Base-by-base conservation (phyloP, 2,113 vertebrate genomes). In the Apteryx mantelli region DNA sequence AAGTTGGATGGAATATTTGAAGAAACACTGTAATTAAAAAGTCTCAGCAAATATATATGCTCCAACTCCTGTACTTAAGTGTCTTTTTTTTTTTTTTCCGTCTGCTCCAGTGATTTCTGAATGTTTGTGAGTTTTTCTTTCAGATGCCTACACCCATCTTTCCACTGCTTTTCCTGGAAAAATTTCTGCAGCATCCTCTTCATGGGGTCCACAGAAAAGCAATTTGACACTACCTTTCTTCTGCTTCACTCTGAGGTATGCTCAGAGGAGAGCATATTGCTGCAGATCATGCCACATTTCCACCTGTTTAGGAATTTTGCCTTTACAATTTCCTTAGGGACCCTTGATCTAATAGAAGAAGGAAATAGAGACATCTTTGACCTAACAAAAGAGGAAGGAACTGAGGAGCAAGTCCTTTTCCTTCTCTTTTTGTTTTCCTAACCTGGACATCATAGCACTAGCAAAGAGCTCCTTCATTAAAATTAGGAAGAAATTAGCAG, bases 1-100 rank as follows among this genome's bases (percentile, higher is more conserved):
- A 93, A 93, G 60, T 44, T 83, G 24, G 44, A 61, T 88, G 36
- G 53, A 91, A 82, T 9, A 94, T 26, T 36, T 80, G 58, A 96
- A 89, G 80, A 82, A 66, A 69, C 16, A 80, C 36, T 0, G 1
- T 26, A 90, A 88, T 88, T 88, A 92, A 76, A 74, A 30, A 30
- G 34, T 94, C 55, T 75, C 75, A 56, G 28, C 44, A 79, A 84
- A 75, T 44, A 85, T 36, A 82, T 56, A 25, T 20, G 36, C 82
- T 86, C 26, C 48, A 26, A 1, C 20, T 24, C 2, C 74, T 88
- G 30, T 24, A 63, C 12, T 90, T 15, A 25, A 36, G 5, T 42
- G 1, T 1, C 71, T 71, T 24, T 40, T 65, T 74, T 56, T n/a
- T 53, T 2, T 16, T 69, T 56, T n/a, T 53, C 1, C 13, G 4